Base-by-base conservation (phyloP, 2,113 vertebrate genomes). In the Hippocampus mohnikei region DNA sequence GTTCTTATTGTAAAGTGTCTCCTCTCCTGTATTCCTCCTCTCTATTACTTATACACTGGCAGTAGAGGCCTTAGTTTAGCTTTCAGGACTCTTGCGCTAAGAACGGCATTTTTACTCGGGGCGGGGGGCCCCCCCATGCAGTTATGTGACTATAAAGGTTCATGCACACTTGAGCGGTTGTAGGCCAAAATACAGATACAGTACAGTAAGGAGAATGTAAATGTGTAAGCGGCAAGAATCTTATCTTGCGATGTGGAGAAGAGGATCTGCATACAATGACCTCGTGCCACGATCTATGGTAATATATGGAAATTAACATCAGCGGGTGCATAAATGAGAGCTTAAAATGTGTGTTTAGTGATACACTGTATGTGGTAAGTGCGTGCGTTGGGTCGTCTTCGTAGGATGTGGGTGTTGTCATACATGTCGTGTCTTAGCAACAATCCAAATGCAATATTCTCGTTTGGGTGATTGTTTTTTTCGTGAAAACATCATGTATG, bases 311-410 rank as follows among this genome's bases (percentile, higher is more conserved):
- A 89, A 89, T 86, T 42, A 4, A 50, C 73, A 63, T 6, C 25
- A 59, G 52, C 75, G 75, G 86, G 77, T 80, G 85, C 76, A 89
- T 91, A 83, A 78, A 91, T 87, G 83, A 81, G 5, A 71, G 73
- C 52, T 77, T 48, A 70, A 75, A 69, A 71, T 80, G 71, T 75
- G 76, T 80, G 67, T 77, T 71, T 76, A 62, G 63, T 71, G 41
- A 66, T 71, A 8, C 21, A 37, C 59, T 20, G 64, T 20, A 46
- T 53, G 65, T 13, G 25, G 41, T 44, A 29, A 33, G 41, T 52
- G 53, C 46, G 56, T 40, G 52, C 25, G 69, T 58, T 70, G 67
- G 25, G 12, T 40, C 61, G 65, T 44, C 29, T 46, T 64, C 20
- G 33, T 66, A 73, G 74, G 63, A 73, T 73, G 66, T 50, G 72